Evolutionary conservation across 35 echinoderm and acorn worm species (phyloP), one percentile per base, ranked within the genome.

Genomic region (Ptychodera flava): DNA sequence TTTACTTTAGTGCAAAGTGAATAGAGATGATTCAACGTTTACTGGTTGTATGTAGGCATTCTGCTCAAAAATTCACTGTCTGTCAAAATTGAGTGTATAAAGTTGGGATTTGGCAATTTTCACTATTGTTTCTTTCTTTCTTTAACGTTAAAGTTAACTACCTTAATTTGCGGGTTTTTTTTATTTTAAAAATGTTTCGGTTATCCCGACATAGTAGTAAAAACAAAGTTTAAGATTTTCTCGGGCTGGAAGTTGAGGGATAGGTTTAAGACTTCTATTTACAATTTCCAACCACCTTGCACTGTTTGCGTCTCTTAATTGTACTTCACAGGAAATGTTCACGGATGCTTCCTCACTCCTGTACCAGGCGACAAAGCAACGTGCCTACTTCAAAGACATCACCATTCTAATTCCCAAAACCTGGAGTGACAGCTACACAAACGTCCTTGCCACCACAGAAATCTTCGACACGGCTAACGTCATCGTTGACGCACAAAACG

Each of bases 391-490:
- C 31, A 85, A 84, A 37, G 80, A 97, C 35, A 88, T 97, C 16
- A 97, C 94, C 22, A 91, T 97, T 32, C 81, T 97, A 29, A 83
- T 97, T 15, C 94, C 94, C 30, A 80, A 86, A 77, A 83, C 88
- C 22, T 97, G 94, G 94, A 97, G 77, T 1, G 30, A 35, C 1
- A 90, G 77, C 30, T 77, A 30, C 0, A 88, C 82, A 34, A 93
- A 86, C 36, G 33, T 33, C 1, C 79, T 85, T 12, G 80, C 91
- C 1, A 85, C 80, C 37, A 88, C 87, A 78, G 45, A 87, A 16
- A 93, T 88, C 6, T 97, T 93, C 78, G 94, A 97, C 31, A 77
- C 85, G 2, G 94, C 94, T 53, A 91, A 97, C 84, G 88, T 97
- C 77, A 90, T 93, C 33, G 84, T 97, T 16, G 88, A 84, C 1